A percentile compares a stretch with the other conserved stretches of the same genome.
Conservation (phyloP, 2,888 invertebrate species). For the Achlya flavicornis region DNA sequence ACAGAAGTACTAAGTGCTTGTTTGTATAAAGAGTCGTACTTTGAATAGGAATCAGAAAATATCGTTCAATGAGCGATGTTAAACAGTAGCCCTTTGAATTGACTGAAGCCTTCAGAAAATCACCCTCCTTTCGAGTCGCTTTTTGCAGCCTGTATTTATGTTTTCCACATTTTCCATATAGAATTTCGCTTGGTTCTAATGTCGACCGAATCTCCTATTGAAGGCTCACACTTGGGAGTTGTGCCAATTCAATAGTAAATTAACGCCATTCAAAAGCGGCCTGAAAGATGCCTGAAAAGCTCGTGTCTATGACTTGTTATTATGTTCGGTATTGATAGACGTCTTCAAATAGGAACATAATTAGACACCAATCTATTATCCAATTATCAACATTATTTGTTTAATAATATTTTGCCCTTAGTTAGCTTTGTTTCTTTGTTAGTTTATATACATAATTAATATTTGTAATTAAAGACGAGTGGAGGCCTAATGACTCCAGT, state of each 20-base stretch:
- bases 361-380: constrained; percentile 18
- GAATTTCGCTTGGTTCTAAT: constrained; percentile 62
- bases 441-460: not conserved
- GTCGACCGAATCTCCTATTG: constrained; percentile 69
- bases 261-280: constrained; percentile 68
- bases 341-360: constrained; percentile 2
- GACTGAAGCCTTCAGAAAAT: constrained; percentile 79
- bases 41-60: constrained; percentile 75
- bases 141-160: constrained; percentile 74
- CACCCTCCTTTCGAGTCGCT: constrained; percentile 74
- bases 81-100: constrained; percentile 78
- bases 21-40: constrained; percentile 55
- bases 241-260: constrained; percentile 72
- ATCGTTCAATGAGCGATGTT: constrained; percentile 77
- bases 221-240: constrained; percentile 66
- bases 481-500: no score
- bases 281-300: constrained; percentile 48
- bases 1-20: constrained; percentile 34
- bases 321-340: constrained; percentile 18
- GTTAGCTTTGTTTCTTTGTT: not conserved
- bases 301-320: constrained; percentile 28
- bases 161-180: constrained; percentile 79
- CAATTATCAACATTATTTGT: constrained; percentile 25
- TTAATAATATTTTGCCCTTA: not conserved
- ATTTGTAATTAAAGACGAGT: constrained; percentile 20